Percentiles rank a stretch among this genome's conserved stretches.
Conservation (phyloP, 2,797 vertebrate genomes). For the Philypnodon macrostomus region DNA sequence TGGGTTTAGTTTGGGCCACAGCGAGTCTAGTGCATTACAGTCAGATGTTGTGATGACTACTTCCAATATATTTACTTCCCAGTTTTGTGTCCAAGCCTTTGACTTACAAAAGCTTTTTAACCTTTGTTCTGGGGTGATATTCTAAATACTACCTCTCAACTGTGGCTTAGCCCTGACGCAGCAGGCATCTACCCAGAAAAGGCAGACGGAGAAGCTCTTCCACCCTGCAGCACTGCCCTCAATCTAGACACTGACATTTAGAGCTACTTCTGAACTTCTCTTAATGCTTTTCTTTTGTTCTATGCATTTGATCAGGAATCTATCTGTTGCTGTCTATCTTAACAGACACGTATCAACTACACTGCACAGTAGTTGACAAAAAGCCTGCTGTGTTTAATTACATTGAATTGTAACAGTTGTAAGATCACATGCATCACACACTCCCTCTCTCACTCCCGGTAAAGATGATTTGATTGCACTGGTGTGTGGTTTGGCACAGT, state of each 20-base stretch:
- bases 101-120: too few relatives aligned
- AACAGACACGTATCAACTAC: too few relatives aligned
- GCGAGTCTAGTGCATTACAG: too few relatives aligned
- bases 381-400: not conserved
- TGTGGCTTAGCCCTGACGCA: not conserved
- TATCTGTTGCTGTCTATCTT: too few relatives aligned
- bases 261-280: slow-evolving; percentile 16
- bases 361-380: not conserved
- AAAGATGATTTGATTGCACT: slow-evolving; percentile 56
- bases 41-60: too few relatives aligned
- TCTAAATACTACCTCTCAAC: slow-evolving; percentile 1
- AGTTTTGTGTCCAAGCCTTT: too few relatives aligned
- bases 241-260: slow-evolving; percentile 42
- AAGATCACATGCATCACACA: slow-evolving; percentile 14
- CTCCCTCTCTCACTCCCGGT: slow-evolving; percentile 26
- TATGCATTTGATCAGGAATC: not conserved
- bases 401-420: slow-evolving; percentile 15
- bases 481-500: slow-evolving; percentile 59
- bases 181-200: slow-evolving; percentile 18
- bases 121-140: not conserved
- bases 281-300: not conserved
- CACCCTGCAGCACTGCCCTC: slow-evolving; percentile 58
- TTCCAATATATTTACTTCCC: too few relatives aligned
- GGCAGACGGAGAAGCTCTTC: slow-evolving; percentile 54
- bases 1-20: too few relatives aligned